These are phyloP conservation scores for Lepetodrilus schrolli DNA, from an alignment of 2,888 invertebrate genomes.

Conservation along the genomic window DNA sequence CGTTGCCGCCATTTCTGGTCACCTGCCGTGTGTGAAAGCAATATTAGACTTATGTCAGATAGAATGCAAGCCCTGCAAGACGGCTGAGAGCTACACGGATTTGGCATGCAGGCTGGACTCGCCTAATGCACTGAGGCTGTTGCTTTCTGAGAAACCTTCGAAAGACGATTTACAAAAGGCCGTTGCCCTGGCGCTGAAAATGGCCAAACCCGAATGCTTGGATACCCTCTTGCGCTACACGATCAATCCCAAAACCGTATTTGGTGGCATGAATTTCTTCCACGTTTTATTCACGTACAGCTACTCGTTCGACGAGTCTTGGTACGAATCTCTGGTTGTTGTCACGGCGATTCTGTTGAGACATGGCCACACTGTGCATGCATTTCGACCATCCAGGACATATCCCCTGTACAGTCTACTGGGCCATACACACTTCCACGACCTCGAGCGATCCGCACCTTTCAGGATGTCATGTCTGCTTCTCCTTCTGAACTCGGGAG, in stretches of 20 bases:
- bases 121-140: constrained; percentile 54
- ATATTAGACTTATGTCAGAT: constrained; percentile 54
- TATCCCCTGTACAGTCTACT: constrained; percentile 70
- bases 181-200: constrained; percentile 60
- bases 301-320: constrained; percentile 51
- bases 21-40: constrained; percentile 57
- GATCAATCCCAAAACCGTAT: constrained; percentile 48
- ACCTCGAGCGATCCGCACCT: constrained; percentile 51
- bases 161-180: constrained; percentile 52
- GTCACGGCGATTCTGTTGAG: constrained; percentile 63
- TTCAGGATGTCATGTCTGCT: constrained; percentile 56
- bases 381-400: constrained; percentile 57
- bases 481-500: constrained; percentile 58
- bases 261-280: constrained; percentile 67
- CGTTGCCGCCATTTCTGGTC: constrained; percentile 59
- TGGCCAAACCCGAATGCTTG: constrained; percentile 61
- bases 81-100: constrained; percentile 49
- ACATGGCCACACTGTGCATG: constrained; percentile 58
- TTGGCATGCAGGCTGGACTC: constrained; percentile 63
- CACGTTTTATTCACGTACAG: constrained; percentile 69
- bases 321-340: constrained; percentile 59
- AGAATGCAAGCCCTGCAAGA: constrained; percentile 27
- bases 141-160: constrained; percentile 50
- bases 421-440: constrained; percentile 52
- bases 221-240: constrained; percentile 54